These are phyloP conservation scores for Xylota segnis DNA, from an alignment of 2,888 invertebrate genomes.

Conservation along the genomic window DNA sequence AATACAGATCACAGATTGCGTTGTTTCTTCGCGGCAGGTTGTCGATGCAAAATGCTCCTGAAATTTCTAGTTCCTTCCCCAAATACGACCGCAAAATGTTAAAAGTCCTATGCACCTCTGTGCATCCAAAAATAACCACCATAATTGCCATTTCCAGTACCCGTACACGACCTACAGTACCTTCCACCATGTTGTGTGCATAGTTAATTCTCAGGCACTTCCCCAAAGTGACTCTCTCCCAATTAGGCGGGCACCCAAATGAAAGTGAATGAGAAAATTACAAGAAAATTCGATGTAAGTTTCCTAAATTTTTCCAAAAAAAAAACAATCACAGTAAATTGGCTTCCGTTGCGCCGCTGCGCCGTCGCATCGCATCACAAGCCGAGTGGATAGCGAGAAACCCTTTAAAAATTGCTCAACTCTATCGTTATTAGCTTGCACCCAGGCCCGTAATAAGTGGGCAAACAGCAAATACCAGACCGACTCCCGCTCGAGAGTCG, in stretches of 20 bases:
- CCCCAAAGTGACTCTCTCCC: conserved; percentile 66
- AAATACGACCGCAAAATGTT: not conserved
- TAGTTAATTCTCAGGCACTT: conserved; percentile 24
- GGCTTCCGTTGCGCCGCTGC: conserved; percentile 59
- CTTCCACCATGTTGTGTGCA: conserved; percentile 20
- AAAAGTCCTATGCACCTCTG: conserved; percentile 24
- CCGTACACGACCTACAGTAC: not conserved
- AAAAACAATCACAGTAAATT: conserved; percentile 44
- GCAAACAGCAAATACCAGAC: conserved; percentile 67
- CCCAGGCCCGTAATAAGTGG: conserved; percentile 60
- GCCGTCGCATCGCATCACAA: not conserved
- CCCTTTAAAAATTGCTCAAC: conserved; percentile 72
- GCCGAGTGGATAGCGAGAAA: conserved; percentile 62
- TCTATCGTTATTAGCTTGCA: conserved; percentile 60
- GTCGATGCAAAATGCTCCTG: too few relatives aligned
- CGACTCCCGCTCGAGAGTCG: conserved; percentile 43
- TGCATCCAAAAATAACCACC: conserved; percentile 11
- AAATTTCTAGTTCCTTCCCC: not conserved
- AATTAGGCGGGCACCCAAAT: conserved; percentile 51
- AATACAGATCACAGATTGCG: too few relatives aligned
- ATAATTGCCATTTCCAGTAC: conserved; percentile 35
- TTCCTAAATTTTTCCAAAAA: conserved; percentile 58
- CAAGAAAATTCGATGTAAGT: conserved; percentile 67
- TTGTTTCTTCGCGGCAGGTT: too few relatives aligned
- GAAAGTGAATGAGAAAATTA: conserved; percentile 74